Conservation (phyloP, 2,888 invertebrate genomes). For the Mythimna lalbum region DNA sequence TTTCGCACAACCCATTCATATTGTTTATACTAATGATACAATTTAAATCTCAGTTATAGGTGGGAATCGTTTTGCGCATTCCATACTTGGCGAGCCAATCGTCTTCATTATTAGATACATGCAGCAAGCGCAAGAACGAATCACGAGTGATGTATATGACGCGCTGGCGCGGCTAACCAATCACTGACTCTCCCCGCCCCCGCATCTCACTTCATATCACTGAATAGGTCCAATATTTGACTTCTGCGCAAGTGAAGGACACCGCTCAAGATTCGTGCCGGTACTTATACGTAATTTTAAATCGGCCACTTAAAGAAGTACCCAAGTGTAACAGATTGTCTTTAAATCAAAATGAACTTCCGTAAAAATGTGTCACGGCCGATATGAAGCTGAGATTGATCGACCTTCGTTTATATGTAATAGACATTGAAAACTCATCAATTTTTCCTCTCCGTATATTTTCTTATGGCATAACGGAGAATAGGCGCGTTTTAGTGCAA, state of each 20-base stretch:
- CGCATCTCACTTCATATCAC: too few species aligned
- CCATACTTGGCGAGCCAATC: too few species aligned
- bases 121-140: too few species aligned
- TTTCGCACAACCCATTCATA: too few species aligned
- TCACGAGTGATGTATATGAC: too few species aligned
- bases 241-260: too few species aligned
- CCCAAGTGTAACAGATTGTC: constrained; percentile 28
- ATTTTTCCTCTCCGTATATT: constrained; percentile 71
- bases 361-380: constrained; percentile 41
- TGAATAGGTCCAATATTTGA: too few species aligned
- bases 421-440: constrained; percentile 71
- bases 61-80: too few species aligned
- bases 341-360: constrained; percentile 31
- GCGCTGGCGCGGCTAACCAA: too few species aligned
- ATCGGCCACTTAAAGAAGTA: constrained; percentile 11
- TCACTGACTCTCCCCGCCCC: too few species aligned
- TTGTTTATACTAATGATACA: neutral
- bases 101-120: too few species aligned
- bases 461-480: constrained; percentile 66
- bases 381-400: constrained; percentile 61
- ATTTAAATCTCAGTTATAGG: neutral
- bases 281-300: neutral
- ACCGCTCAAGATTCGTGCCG: too few species aligned
- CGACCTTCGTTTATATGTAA: constrained; percentile 61
- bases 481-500: constrained; percentile 72